A percentile compares a stretch with the other conserved stretches of the same genome.
Evolutionary conservation across 2,888 invertebrate genomes (phyloP).

Genomic region (Drosophila hamatofila): DNA sequence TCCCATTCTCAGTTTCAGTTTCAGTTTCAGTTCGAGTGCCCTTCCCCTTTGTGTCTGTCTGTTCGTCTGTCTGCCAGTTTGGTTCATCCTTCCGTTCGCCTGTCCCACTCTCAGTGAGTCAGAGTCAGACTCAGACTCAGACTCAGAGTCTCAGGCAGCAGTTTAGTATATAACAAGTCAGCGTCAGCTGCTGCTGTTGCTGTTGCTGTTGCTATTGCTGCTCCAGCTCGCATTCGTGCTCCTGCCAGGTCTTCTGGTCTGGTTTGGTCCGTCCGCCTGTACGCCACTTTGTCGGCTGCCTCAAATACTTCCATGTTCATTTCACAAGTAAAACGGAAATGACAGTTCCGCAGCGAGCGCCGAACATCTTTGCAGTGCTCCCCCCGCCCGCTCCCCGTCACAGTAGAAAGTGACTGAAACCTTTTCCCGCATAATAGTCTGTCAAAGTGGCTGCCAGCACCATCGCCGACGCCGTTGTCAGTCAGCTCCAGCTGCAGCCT

Average conservation of each 20-base stretch:
- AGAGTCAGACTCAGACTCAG: conserved; percentile 9
- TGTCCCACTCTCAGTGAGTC: conserved; percentile 37
- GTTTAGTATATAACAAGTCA: conserved; percentile 79
- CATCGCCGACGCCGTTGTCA: conserved; percentile 32
- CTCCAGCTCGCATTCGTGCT: conserved; percentile 26
- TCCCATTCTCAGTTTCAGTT: conserved; percentile 40
- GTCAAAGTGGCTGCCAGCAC: conserved; percentile 72
- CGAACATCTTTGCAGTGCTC: conserved; percentile 62
- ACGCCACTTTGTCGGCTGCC: conserved; percentile 76
- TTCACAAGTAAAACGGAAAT: conserved; percentile 84
- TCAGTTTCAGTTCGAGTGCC: conserved; percentile 26
- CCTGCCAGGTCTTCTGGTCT: conserved; percentile 22
- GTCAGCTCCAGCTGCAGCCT: conserved; percentile 39
- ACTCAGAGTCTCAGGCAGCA: conserved; percentile 26
- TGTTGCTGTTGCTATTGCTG: conserved; percentile 50
- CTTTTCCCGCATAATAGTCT: conserved; percentile 83
- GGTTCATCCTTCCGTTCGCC: conserved; percentile 71
- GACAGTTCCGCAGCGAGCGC: conserved; percentile 82
- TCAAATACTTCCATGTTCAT: conserved; percentile 80
- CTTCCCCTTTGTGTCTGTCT: conserved; percentile 41
- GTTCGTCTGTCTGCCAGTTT: conserved; percentile 42
- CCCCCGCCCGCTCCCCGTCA: conserved; percentile 20
- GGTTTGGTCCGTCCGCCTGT: conserved; percentile 53
- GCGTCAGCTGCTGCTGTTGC: conserved; percentile 67
- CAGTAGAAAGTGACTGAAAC: conserved; percentile 83